Evolutionary conservation across 2,888 invertebrate species (phyloP), one percentile per base, ranked within the genome.

Genomic region (Limenitis camilla): DNA sequence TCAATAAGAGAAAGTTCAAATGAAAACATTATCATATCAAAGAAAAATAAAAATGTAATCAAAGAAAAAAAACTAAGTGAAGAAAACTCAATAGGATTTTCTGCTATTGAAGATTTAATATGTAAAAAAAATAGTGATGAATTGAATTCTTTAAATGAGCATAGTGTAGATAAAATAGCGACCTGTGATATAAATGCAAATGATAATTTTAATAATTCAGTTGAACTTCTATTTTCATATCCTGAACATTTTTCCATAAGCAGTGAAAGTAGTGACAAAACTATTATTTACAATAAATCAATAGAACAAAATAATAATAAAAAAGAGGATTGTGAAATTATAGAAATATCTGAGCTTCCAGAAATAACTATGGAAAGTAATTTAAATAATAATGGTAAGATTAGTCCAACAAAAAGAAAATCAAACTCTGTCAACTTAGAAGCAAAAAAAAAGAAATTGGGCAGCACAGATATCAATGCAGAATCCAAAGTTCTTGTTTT

Each of bases 401-500:
- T 55, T 6, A 69, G 49, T 47, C 53, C 70, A 53, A 61, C 53
- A 65, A 82, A 79, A 57, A 77, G 75, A 52, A 60, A 70, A 11
- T 65, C 70, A 11, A 71, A 81, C 32, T 63, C 76, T 68, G 75
- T 85, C 67, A 82, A 73, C 62, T 63, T 85, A 65, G 82, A 84
- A 78, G 79, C 83, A 62, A 84, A 83, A 77, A 85, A 76, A 68
- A 74, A 74, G 63, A 81, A 76, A 58, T 55, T 70, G 68, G 67
- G 77, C 59, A 41, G 48, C 45, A 56, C 55, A 56, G 62, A 64
- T 59, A 67, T 69, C 62, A 67, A 60, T 55, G 60, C 61, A 69
- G 76, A 78, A 68, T 63, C 72, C 63, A 83, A 78, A 71, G 74
- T 87, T 87, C 86, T 84, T 72, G 82, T 82, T 86, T 85, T 85